Evolutionary conservation across 2,113 vertebrate genomes (phyloP), one percentile per base, ranked within the genome.

Genomic region (Dunckerocampus dactyliophorus): DNA sequence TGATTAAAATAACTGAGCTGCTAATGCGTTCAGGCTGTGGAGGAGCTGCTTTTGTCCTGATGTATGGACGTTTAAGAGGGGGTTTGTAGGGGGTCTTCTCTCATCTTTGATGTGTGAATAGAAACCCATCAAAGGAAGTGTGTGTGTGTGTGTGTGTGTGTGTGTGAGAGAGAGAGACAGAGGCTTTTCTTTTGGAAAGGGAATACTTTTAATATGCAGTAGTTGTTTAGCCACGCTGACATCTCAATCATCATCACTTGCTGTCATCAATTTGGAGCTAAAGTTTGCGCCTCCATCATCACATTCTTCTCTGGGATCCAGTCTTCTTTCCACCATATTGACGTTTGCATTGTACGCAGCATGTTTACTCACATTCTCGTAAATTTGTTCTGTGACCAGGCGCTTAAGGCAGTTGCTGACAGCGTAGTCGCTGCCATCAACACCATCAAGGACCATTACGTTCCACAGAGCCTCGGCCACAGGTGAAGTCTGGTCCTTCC

Each of bases 1-100:
- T 83, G 47, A 85, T 88, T 85, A 77, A 78, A 79, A 82, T 69
- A 79, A 79, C 59, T 77, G 72, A 72, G 66, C 67, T 61, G 56
- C n/a, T 47, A 4, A 71, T 59, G 62, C 61, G 65, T 74, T 76
- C 67, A 65, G 28, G 63, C 47, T 51, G 61, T 24, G 46, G 60
- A 76, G 67, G 60, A 67, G 55, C 74, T 68, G 71, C 51, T 72
- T 81, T 80, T 54, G 56, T 73, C 74, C 66, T 69, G 63, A 77
- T 79, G 75, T 75, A 62, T 67, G 74, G 72, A 75, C 67, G 76
- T 73, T 72, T 59, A 57, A 53, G 39, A 14, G 13, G 39, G 53
- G 59, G 59, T 1, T 10, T 72, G 72, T 42, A 11, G 28, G 11
- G 52, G 52, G 52, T 51, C 54, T 49, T 67, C 69, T 68, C 28